Evolutionary conservation across 2,113 vertebrate species (phyloP), one percentile per base, ranked within the genome.

Genomic region (Sebastes fasciatus): DNA sequence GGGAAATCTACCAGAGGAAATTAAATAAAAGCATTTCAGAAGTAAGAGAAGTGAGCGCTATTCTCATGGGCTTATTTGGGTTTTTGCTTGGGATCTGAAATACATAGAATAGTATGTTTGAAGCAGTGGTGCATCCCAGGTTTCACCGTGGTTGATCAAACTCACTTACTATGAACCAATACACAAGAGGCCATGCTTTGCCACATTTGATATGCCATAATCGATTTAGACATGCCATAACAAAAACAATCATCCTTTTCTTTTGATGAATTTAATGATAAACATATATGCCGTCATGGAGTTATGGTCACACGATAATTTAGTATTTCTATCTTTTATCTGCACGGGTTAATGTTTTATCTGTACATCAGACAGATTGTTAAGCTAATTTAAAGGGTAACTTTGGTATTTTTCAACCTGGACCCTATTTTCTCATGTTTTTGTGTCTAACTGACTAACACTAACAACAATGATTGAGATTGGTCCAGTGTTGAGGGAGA

Each of bases 1-100:
- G 42, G 75, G 63, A 67, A 77, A 77, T 67, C 75, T 67, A 51
- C 19, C 9, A 5, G 26, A 26, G 43, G 52, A 67, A 51, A 74
- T 74, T 7, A 60, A 57, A 66, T 66, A 40, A 66, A 68, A 40
- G 17, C 21, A 58, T 60, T 68, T 68, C 3, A 46, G 61, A 77
- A 23, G 21, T 21, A 17, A 45, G n/a, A 73, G 43, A 66, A 49
- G 62, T 60, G 43, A 52, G 14, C 8, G 26, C 45, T 74, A 43
- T 19, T 45, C 54, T 81, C 26, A 66, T 43, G 57, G 55, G 55
- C 11, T n/a, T 74, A 49, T 51, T 79, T 46, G 2, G 21, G 8
- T 12, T 19, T 21, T 54, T 54, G n/a, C 14, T 65, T 52, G 19
- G 26, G 3, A 60, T 64, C 7, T 71, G 19, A 34, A 45, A 64